Conservation (phyloP, 2,797 vertebrate species). For the Neopelma chrysocephalum region DNA sequence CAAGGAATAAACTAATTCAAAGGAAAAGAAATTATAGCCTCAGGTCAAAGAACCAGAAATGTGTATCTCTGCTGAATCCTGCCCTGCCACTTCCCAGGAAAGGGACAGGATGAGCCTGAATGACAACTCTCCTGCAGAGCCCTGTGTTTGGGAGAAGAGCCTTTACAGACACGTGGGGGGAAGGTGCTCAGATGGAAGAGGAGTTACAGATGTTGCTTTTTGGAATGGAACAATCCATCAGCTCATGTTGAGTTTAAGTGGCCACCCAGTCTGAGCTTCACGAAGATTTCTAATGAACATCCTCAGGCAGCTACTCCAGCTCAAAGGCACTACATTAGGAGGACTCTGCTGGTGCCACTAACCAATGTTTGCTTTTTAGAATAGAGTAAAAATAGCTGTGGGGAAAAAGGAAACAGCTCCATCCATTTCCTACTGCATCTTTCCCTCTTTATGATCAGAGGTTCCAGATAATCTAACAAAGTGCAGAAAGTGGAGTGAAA, state of each 20-base stretch:
- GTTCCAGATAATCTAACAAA: neutral
- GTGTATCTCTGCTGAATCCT: neutral
- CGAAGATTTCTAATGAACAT: neutral
- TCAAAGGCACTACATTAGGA: neutral
- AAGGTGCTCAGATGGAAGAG: rapidly evolving
- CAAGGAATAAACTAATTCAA: neutral
- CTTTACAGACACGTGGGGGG: rapidly evolving
- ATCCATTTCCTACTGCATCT: neutral
- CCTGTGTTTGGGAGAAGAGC: neutral
- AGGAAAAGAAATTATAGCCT: neutral
- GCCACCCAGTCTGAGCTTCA: neutral
- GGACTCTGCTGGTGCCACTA: neutral
- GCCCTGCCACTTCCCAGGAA: neutral
- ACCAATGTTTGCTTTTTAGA: rapidly evolving
- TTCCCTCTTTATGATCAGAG: neutral
- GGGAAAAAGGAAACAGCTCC: neutral
- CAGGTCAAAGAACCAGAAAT: neutral
- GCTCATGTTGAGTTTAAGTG: neutral
- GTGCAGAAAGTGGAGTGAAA: neutral
- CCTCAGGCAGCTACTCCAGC: neutral
- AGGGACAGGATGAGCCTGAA: rapidly evolving
- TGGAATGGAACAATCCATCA: neutral
- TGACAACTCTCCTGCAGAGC: neutral
- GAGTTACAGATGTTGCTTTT: neutral
- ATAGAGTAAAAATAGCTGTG: rapidly evolving